Evolutionary conservation across 1,140 invertebrate species (phyloP), one percentile per base, ranked within the genome.

Genomic region (Adoxophyes honmai): DNA sequence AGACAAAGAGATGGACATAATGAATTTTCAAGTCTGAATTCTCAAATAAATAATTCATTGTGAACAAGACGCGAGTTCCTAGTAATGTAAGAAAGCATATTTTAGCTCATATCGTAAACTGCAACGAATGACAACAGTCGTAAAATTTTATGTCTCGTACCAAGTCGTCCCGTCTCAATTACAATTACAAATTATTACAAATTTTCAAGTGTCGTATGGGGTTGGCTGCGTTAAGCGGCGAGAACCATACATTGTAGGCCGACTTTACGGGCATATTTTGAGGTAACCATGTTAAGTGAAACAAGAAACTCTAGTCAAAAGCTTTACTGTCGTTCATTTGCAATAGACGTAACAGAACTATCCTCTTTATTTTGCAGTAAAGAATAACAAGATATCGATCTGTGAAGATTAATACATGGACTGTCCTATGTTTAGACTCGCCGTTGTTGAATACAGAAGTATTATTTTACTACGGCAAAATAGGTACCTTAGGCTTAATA

Each of bases 111-210:
- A 76, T 84, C 79, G 69, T 86, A 84, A 86, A 84, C 61, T 74
- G 59, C 66, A 66, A 56, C 66, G 65, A 79, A 75, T 82, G 82
- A 84, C 79, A 86, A 78, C 57, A 72, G 65, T 75, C 79, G 68
- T 86, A 77, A 86, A 86, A 64, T 78, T 84, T 81, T 79, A 86
- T 81, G 79, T 64, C 60, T 66, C 58, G 68, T 70, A 72, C 70
- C 61, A 70, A 65, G 66, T 66, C 62, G 64, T 70, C 54, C 61
- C 57, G 59, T 73, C 73, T 75, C 79, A 76, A 86, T 86, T 86
- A 84, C 79, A 86, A 86, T 84, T 78, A 86, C 82, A 84, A 86
- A 86, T 84, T 81, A 82, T 81, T 79, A 75, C 73, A 78, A 75
- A 82, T 78, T 79, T 80, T 70, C 73, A 62, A 72, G 64, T 78